Evolutionary conservation across 1,140 invertebrate genomes (phyloP).

Genomic region (Vanessa tameamea): DNA sequence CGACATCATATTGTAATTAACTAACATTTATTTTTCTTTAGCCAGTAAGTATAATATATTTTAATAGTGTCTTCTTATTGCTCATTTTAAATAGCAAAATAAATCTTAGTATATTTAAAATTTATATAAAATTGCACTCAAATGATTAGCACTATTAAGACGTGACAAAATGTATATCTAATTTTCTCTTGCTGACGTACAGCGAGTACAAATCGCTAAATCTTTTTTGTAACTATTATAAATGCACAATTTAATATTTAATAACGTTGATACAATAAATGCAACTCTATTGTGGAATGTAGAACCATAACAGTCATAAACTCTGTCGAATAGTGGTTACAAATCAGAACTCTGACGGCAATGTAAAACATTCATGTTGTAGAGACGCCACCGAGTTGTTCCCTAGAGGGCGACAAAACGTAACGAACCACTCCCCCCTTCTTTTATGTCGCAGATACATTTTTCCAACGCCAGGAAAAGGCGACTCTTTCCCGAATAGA

Average conservation of each 20-base stretch:
- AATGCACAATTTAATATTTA: too few species aligned
- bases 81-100: too few species aligned
- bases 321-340: conserved; percentile 55
- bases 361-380: conserved; percentile 69
- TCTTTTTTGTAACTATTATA: too few species aligned
- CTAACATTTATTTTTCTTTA: too few species aligned
- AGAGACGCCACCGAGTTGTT: conserved; percentile 46
- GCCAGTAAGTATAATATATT: too few species aligned
- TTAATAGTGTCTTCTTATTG: too few species aligned
- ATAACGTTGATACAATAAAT: conserved; percentile 24
- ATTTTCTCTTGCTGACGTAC: too few species aligned
- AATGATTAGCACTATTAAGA: too few species aligned
- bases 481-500: conserved; percentile 60
- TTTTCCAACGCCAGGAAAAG: conserved; percentile 55
- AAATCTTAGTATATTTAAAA: too few species aligned
- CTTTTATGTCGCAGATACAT: conserved; percentile 69
- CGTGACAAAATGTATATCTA: too few species aligned
- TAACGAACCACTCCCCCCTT: conserved; percentile 65
- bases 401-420: conserved; percentile 70
- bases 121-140: too few species aligned
- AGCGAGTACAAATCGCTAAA: too few species aligned
- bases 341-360: conserved; percentile 65
- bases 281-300: conserved; percentile 22
- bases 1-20: background rate
- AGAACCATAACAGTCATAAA: conserved; percentile 43